Evolutionary conservation across 2,797 vertebrate genomes (phyloP), one percentile per base, ranked within the genome.

Genomic region (Notoglanidium macrostoma): DNA sequence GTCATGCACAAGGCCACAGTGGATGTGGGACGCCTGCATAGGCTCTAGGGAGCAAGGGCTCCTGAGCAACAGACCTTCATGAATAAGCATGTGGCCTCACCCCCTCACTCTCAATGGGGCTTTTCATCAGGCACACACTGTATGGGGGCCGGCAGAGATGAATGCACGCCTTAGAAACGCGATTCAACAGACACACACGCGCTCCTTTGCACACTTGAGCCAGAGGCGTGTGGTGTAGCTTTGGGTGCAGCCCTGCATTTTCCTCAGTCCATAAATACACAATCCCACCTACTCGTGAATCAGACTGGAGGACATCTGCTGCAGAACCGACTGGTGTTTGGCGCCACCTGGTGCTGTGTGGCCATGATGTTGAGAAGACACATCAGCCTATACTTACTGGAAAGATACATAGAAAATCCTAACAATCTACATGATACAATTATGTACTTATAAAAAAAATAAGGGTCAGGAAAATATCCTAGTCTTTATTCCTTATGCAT

Each of bases 341-440:
- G 79, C 61, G 85, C 89, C 92, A 92, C 77, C 92, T 92, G 74
- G 90, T 87, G 68, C 3, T 82, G 80, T 44, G 79, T 46, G 35
- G 26, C 54, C 15, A 84, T 72, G 32, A 57, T 12, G 44, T 21
- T 35, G 44, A 67, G 44, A 83, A 54, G 61, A 76, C 12, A 63
- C 23, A 68, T 46, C 40, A 63, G 23, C 11, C 57, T 81, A 46
- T 21, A 83, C 32, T 46, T 51, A 67, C 8, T n/a, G 17, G 5
- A 17, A 86, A 83, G 49, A 12, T 5, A 12, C 21, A 70, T 2
- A 40, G 14, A 21, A 85, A 57, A 79, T 17, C 9, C 40, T 21
- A 29, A 76, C 19, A 10, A 67, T 29, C 5, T 23, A 55, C 12
- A 32, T 55, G n/a, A 63, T n/a, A 61, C 44, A 59, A 40, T 61